These are phyloP conservation scores for Aspidapion aeneum DNA, from an alignment of 2,888 invertebrate genomes.

Conservation along the genomic window DNA sequence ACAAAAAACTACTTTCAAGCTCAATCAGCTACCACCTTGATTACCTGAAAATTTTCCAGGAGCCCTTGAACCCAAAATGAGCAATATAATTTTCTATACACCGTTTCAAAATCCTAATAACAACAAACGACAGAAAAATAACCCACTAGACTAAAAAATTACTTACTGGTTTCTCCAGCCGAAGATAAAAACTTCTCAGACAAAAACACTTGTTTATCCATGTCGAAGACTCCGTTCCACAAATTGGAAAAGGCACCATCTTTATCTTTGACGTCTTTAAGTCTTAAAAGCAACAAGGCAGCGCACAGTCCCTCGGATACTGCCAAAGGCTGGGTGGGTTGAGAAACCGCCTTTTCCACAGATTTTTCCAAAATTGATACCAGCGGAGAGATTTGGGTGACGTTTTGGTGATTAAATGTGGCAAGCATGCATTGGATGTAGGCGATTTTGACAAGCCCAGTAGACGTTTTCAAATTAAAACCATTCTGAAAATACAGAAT, in stretches of 20 bases:
- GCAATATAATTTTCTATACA: too few relatives aligned
- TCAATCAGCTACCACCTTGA: too few relatives aligned
- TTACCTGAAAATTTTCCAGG: too few relatives aligned
- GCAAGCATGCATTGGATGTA: constrained; percentile 74
- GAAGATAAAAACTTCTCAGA: constrained; percentile 76
- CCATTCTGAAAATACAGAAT: constrained; percentile 58
- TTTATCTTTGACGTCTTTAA: constrained; percentile 49
- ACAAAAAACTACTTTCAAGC: too few relatives aligned
- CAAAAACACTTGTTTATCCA: constrained; percentile 75
- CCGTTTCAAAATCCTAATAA: too few relatives aligned
- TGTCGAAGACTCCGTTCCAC: constrained; percentile 70
- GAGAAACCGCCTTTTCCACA: constrained; percentile 71
- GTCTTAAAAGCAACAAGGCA: constrained; percentile 62
- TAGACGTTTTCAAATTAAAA: constrained; percentile 69
- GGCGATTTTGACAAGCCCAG: constrained; percentile 70
- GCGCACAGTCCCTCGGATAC: constrained; percentile 72
- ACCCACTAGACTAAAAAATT: too few relatives aligned
- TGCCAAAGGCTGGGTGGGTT: constrained; percentile 66
- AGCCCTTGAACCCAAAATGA: too few relatives aligned
- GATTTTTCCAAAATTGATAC: constrained; percentile 65
- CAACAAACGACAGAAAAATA: too few relatives aligned
- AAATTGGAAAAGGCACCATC: constrained; percentile 54
- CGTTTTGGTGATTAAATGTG: constrained; percentile 57
- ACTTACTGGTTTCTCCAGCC: constrained; percentile 63
- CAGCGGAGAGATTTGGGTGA: constrained; percentile 50